phyloP scores from a whole-genome alignment of 1,140 invertebrate genomes.

The Drosophila seguyi region DNA sequence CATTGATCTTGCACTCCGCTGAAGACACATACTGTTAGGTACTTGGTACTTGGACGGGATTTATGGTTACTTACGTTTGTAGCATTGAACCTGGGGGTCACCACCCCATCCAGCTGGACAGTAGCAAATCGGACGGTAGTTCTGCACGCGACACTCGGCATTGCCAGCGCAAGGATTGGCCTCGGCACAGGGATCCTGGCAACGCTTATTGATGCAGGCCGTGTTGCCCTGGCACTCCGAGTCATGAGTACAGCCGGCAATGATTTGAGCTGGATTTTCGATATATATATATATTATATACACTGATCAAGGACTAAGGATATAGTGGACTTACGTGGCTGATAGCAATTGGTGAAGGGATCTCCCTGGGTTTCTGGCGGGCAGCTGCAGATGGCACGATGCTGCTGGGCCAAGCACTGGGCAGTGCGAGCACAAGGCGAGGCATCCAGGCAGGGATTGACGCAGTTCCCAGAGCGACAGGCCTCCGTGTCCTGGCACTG shows the following conservation, averaged over 20 bases:
- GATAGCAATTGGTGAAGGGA: conserved; percentile 92
- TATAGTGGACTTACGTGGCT: conserved; percentile 82
- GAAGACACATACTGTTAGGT: conserved; percentile 61
- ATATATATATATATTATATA: neutral
- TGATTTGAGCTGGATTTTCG: conserved; percentile 68
- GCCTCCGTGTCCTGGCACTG: conserved; percentile 91
- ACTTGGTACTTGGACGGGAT: fast-evolving
- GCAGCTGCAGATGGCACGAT: conserved; percentile 92
- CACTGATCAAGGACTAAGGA: neutral
- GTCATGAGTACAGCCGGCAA: conserved; percentile 90
- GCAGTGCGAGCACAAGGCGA: conserved; percentile 93
- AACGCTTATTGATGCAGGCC: conserved; percentile 92
- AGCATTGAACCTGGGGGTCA: conserved; percentile 93
- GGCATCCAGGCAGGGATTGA: conserved; percentile 90
- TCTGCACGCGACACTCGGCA: conserved; percentile 90
- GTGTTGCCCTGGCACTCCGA: conserved; percentile 90
- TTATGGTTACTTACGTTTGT: conserved; percentile 90
- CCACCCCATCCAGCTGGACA: conserved; percentile 94
- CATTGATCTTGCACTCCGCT: conserved; percentile 93
- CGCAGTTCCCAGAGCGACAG: conserved; percentile 90
- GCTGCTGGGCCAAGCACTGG: conserved; percentile 90
- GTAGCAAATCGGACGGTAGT: conserved; percentile 91
- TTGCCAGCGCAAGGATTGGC: conserved; percentile 92
- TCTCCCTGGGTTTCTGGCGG: conserved; percentile 91
- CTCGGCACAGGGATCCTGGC: conserved; percentile 91